These are phyloP conservation scores for Epistrophe grossulariae DNA, from an alignment of 2,888 invertebrate genomes.

Conservation along the genomic window DNA sequence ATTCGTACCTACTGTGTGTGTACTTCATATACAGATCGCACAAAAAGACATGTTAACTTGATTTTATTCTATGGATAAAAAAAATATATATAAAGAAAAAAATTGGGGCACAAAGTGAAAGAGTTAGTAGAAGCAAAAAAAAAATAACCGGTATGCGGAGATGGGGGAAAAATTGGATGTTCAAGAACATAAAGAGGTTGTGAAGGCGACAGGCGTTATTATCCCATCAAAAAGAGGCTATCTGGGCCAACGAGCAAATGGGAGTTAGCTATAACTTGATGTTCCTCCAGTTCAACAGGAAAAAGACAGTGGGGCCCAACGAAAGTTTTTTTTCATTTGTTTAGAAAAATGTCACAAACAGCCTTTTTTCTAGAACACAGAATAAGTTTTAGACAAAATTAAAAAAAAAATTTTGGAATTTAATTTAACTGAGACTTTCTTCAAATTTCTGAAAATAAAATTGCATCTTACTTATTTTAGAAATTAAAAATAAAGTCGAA, in stretches of 20 bases:
- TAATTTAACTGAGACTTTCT: no score
- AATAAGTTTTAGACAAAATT: no score
- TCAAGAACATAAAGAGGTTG: constrained; percentile 57
- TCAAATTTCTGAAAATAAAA: no score
- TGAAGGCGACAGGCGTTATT: constrained; percentile 65
- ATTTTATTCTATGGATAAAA: constrained; percentile 40
- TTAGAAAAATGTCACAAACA: no score
- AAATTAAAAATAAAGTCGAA: no score
- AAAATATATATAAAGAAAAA: constrained; percentile 7
- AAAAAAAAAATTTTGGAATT: no score
- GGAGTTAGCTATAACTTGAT: constrained; percentile 19
- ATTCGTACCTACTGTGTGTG: constrained; percentile 35
- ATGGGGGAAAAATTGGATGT: constrained; percentile 36
- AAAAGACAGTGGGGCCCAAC: constrained; percentile 15
- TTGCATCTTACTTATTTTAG: no score
- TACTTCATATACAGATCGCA: constrained; percentile 60
- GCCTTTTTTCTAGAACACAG: no score
- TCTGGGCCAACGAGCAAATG: constrained; percentile 66
- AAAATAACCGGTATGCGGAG: background rate
- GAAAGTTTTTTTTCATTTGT: no score
- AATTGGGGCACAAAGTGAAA: constrained; percentile 51
- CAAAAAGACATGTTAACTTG: constrained; percentile 65
- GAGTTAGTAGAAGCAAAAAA: constrained; percentile 16
- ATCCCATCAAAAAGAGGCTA: constrained; percentile 68
- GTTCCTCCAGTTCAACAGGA: background rate